phyloP scores from a whole-genome alignment of 2,797 vertebrate species.

The Manis crassicaudata region DNA sequence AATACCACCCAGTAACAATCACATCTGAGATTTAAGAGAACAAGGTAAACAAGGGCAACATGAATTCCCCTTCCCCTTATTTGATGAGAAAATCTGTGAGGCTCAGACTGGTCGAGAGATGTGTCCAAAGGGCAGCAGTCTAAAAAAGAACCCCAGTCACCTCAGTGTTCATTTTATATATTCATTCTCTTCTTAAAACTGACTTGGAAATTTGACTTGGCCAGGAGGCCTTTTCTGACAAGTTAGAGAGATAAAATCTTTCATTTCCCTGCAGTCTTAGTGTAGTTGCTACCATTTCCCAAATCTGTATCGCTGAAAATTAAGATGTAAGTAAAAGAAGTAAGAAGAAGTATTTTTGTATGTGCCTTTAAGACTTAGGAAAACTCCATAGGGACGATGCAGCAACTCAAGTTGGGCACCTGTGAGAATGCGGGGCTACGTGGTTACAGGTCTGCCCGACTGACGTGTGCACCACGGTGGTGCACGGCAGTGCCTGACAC shows the following conservation, averaged over 20 bases:
- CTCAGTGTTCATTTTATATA: background rate
- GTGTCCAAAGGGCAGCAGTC: background rate
- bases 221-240: background rate
- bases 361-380: background rate
- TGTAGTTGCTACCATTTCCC: background rate
- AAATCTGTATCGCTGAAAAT: background rate
- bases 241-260: background rate
- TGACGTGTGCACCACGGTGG: background rate
- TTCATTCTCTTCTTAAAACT: conserved; percentile 26
- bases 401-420: background rate
- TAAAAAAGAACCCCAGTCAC: background rate
- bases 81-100: background rate
- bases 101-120: background rate
- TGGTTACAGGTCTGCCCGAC: background rate
- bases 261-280: background rate
- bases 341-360: background rate
- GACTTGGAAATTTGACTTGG: conserved; percentile 45
- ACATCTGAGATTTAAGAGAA: background rate
- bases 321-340: conserved; percentile 6
- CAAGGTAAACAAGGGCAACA: background rate
- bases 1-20: background rate
- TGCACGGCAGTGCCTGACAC: background rate
- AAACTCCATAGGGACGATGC: background rate
- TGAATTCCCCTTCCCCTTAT: background rate
- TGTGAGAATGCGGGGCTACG: background rate